These are phyloP conservation scores for Danionella dracula DNA, from an alignment of 2,797 vertebrate species.

Conservation along the genomic window DNA sequence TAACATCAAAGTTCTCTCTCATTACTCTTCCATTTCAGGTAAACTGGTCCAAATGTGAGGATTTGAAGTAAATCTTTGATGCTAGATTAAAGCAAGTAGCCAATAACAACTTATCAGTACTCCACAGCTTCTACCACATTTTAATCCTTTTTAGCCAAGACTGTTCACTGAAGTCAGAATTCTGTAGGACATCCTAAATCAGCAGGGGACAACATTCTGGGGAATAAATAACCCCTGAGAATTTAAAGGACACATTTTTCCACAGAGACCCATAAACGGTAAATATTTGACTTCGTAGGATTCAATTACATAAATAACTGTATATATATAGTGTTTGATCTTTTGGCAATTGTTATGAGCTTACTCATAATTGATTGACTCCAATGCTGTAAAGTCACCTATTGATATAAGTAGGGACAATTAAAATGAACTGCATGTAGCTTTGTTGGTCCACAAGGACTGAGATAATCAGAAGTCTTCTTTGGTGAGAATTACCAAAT, in stretches of 20 bases:
- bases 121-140: background rate
- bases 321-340: too few species aligned
- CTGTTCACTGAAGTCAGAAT: conserved; percentile 10
- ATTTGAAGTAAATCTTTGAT: conserved; percentile 14
- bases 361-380: conserved; percentile 26
- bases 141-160: conserved; percentile 20
- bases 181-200: background rate
- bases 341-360: too few species aligned
- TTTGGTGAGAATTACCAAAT: conserved; percentile 38
- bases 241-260: background rate
- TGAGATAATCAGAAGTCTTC: conserved; percentile 39
- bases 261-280: background rate
- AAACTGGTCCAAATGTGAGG: background rate
- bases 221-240: background rate
- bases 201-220: background rate
- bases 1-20: conserved; percentile 9
- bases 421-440: conserved; percentile 36
- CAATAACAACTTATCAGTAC: conserved; percentile 17
- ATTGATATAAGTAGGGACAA: conserved; percentile 28
- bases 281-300: too few species aligned
- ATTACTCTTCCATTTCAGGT: conserved; percentile 13
- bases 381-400: conserved; percentile 27
- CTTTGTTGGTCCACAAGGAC: conserved; percentile 23
- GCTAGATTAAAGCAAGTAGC: background rate
- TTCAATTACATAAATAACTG: too few species aligned